phyloP scores from a whole-genome alignment of 2,797 vertebrate genomes.

The Etheostoma perlongum region DNA sequence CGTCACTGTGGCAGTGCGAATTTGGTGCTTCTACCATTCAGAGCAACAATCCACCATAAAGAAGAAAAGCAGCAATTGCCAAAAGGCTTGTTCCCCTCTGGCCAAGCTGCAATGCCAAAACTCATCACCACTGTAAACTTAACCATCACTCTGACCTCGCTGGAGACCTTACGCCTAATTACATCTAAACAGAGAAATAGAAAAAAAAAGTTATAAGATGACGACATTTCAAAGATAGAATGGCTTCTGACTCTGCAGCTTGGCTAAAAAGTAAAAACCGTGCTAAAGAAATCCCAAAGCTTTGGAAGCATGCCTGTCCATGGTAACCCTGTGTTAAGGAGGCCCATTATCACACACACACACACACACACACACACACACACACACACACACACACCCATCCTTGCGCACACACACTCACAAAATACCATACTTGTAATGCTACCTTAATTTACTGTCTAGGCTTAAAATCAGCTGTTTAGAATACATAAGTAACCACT shows the following conservation, averaged over 20 bases:
- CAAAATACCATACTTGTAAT: conserved; percentile 74
- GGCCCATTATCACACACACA: conserved; percentile 70
- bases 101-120: conserved; percentile 55
- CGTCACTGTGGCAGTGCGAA: conserved; percentile 54
- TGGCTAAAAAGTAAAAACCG: conserved; percentile 74
- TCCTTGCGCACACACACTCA: conserved; percentile 47
- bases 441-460: conserved; percentile 86
- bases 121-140: conserved; percentile 33
- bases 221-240: conserved; percentile 52
- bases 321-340: conserved; percentile 81
- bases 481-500: conserved; percentile 79
- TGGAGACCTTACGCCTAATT: conserved; percentile 44
- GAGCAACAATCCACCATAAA: conserved; percentile 50
- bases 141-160: conserved; percentile 37
- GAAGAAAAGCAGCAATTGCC: conserved; percentile 67
- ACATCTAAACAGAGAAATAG: conserved; percentile 30
- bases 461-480: conserved; percentile 84
- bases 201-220: conserved; percentile 31
- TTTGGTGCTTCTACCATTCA: conserved; percentile 66
- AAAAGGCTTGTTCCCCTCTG: conserved; percentile 51
- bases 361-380: conserved; percentile 35
- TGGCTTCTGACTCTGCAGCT: conserved; percentile 70
- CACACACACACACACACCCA: conserved; percentile 7
- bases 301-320: conserved; percentile 86
- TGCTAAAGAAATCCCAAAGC: conserved; percentile 79